Conservation (phyloP, 2,797 vertebrate species). For the Dromococcyx pavoninus region DNA sequence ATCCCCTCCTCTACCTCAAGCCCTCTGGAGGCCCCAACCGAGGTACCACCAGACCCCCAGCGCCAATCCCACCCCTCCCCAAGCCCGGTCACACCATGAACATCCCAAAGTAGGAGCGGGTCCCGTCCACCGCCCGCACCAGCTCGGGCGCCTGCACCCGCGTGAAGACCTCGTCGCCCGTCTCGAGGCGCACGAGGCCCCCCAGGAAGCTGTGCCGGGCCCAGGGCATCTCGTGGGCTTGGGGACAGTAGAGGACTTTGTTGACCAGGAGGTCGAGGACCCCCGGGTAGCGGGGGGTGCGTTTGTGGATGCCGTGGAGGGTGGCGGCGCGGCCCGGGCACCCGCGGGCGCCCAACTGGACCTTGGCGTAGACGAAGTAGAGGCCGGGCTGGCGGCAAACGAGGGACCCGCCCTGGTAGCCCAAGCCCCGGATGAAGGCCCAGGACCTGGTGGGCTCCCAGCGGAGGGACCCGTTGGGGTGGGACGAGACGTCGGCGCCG, state of each 20-base stretch:
- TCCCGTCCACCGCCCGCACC: not conserved
- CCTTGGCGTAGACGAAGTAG: not conserved
- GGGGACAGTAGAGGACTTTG: not conserved
- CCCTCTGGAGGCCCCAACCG: not conserved
- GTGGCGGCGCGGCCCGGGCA: not conserved
- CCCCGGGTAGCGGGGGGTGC: accelerated
- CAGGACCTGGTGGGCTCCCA: not conserved
- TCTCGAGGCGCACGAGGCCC: not conserved
- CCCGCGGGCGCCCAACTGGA: not conserved
- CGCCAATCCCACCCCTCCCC: not conserved
- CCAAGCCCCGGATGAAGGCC: not conserved
- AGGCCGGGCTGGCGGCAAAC: not conserved
- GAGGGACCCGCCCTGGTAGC: not conserved
- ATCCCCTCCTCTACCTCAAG: too few species aligned
- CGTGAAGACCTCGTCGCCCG: not conserved
- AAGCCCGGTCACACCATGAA: not conserved
- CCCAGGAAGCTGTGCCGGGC: not conserved
- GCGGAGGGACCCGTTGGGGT: not conserved
- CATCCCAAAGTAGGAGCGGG: not conserved
- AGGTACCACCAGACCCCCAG: not conserved
- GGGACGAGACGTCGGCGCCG: not conserved
- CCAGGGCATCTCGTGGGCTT: not conserved
- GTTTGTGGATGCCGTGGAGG: not conserved
- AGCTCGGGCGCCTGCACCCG: not conserved
- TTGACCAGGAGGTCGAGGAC: not conserved